phyloP scores from a whole-genome alignment of 2,888 invertebrate species.

The Labia minor region DNA sequence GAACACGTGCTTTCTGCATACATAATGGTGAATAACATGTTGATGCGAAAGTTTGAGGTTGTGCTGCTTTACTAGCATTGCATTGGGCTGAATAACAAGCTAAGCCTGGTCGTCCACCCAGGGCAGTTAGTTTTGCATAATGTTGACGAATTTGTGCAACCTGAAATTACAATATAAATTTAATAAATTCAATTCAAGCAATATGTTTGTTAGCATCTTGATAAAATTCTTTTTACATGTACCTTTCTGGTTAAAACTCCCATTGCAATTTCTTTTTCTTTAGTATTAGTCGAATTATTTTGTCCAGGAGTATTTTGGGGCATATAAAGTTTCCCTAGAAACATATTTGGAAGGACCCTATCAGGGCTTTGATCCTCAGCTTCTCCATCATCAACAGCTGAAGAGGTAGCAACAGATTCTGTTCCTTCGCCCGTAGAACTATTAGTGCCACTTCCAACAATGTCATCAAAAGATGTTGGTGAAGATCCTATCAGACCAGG shows the following conservation, averaged over 20 bases:
- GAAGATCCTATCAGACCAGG: neutral
- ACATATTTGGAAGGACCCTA: conserved; percentile 22
- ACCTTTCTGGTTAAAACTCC: neutral
- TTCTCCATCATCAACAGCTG: neutral
- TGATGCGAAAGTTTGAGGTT: conserved; percentile 51
- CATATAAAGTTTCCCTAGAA: conserved; percentile 22
- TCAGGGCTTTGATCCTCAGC: neutral
- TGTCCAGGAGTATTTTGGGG: conserved; percentile 16
- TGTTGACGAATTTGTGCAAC: conserved; percentile 55
- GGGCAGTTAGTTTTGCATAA: conserved; percentile 55
- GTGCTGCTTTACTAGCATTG: conserved; percentile 51
- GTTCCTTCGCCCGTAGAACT: neutral
- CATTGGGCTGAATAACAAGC: conserved; percentile 25
- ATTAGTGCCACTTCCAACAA: neutral
- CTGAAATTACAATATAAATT: conserved; percentile 16
- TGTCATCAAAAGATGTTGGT: neutral
- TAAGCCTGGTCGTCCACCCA: conserved; percentile 37
- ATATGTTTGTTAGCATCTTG: too few relatives aligned
- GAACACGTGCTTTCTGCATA: conserved; percentile 57
- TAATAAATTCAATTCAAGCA: neutral
- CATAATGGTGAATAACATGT: conserved; percentile 75
- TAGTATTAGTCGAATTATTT: neutral
- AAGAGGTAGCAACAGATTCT: neutral
- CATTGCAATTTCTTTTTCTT: neutral
- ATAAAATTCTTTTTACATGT: too few relatives aligned